Evolutionary conservation across 2,797 vertebrate genomes (phyloP).

Genomic region (Schizopygopsis pylzovi): DNA sequence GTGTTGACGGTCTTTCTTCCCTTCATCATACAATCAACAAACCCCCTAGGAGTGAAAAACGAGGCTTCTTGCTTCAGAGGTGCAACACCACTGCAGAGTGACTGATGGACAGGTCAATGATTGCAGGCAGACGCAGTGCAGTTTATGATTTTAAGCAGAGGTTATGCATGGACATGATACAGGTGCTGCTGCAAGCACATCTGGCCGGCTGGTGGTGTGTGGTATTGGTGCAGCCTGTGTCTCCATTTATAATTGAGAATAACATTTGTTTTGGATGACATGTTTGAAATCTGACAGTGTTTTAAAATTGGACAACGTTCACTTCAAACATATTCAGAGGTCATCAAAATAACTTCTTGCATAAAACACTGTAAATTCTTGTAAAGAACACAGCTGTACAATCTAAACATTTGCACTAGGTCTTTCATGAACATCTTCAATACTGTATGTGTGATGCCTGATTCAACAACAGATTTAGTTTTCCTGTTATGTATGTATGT

Average conservation of each 20-base stretch:
- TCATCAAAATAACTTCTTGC: neutral
- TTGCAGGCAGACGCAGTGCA: constrained; percentile 8
- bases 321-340: neutral
- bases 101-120: constrained; percentile 37
- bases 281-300: neutral
- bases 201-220: neutral
- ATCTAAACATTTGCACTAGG: neutral
- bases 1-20: constrained; percentile 46
- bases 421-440: neutral
- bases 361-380: neutral
- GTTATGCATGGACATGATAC: neutral
- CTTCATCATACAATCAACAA: constrained; percentile 47
- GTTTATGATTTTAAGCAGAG: constrained; percentile 19
- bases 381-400: neutral
- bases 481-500: neutral
- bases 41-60: constrained; percentile 20
- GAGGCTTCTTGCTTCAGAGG: constrained; percentile 40
- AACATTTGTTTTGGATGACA: neutral
- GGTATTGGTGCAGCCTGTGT: neutral
- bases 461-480: too few species aligned
- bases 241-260: neutral
- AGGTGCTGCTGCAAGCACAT: neutral
- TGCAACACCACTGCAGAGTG: constrained; percentile 21
- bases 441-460: neutral
- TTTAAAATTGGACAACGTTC: neutral